Evolutionary conservation across 1,140 invertebrate genomes (phyloP).

Genomic region (Lanistes nyassanus): DNA sequence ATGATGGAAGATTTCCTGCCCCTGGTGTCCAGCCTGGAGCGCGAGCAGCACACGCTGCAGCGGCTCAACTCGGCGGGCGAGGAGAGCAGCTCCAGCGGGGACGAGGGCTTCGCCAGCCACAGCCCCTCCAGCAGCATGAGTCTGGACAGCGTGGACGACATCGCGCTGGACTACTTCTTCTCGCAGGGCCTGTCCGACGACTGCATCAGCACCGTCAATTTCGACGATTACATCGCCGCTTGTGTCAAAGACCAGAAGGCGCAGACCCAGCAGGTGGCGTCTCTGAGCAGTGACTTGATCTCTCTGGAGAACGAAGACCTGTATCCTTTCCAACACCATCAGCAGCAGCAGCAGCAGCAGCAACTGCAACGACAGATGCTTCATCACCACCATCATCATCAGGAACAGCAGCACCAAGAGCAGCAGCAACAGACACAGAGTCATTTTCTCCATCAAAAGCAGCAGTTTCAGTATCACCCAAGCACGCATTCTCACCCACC

Average conservation of each 20-base stretch:
- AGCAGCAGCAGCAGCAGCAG: not conserved
- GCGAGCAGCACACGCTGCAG: constrained; percentile 59
- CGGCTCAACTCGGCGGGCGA: constrained; percentile 61
- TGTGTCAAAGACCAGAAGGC: constrained; percentile 6
- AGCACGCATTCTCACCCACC: not conserved
- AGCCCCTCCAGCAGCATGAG: constrained; percentile 44
- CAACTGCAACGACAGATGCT: not conserved
- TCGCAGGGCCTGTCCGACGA: constrained; percentile 58
- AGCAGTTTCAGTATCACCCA: not conserved
- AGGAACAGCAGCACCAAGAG: constrained; percentile 3
- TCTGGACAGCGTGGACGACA: constrained; percentile 54
- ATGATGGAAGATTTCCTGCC: constrained; percentile 59
- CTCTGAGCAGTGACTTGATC: not conserved
- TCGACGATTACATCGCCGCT: not conserved
- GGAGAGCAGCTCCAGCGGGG: constrained; percentile 45
- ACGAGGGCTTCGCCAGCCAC: constrained; percentile 38
- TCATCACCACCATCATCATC: not conserved
- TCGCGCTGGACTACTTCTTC: constrained; percentile 60
- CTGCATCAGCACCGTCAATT: not conserved
- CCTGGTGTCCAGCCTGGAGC: constrained; percentile 55
- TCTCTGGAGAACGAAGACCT: not conserved
- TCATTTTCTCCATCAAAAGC: not conserved
- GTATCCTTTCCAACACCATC: not conserved
- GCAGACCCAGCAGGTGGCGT: constrained; percentile 2
- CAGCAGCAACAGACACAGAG: not conserved